Evolutionary conservation across 35 echinoderm and acorn worm genomes (phyloP).

Genomic region (Patiria miniata): DNA sequence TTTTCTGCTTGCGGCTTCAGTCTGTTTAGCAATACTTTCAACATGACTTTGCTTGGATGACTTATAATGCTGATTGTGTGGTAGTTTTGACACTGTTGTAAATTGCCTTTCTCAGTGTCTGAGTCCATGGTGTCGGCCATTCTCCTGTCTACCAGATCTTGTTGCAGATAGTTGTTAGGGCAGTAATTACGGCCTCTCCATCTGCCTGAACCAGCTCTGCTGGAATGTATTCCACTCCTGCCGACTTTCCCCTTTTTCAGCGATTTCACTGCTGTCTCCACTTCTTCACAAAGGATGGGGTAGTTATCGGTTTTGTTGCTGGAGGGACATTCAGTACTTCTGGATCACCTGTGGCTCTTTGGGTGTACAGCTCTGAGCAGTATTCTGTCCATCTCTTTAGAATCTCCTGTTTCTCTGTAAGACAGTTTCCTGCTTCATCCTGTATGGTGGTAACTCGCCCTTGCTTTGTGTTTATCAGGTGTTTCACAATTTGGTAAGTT

Average conservation of each 20-base stretch:
- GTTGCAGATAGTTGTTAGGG: too few relatives aligned
- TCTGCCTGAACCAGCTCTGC: slow-evolving; percentile 31
- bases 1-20: slow-evolving; percentile 19
- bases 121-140: slow-evolving; percentile 45
- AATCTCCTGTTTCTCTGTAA: too few relatives aligned
- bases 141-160: too few relatives aligned
- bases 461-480: too few relatives aligned
- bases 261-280: not conserved
- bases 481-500: slow-evolving; percentile 21
- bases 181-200: slow-evolving; percentile 18
- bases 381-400: too few relatives aligned
- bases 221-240: slow-evolving; percentile 50
- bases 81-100: slow-evolving; percentile 55
- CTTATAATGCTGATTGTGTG: too few relatives aligned
- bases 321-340: not conserved
- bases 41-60: too few relatives aligned
- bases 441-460: too few relatives aligned
- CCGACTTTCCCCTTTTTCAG: slow-evolving; percentile 30
- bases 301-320: not conserved
- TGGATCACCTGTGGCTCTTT: not conserved
- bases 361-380: too few relatives aligned
- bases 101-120: slow-evolving; percentile 48
- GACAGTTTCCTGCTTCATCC: too few relatives aligned
- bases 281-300: not conserved
- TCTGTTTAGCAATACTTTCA: slow-evolving; percentile 27